These are phyloP conservation scores for Balearica regulorum DNA, from an alignment of 2,797 vertebrate genomes.

Conservation along the genomic window DNA sequence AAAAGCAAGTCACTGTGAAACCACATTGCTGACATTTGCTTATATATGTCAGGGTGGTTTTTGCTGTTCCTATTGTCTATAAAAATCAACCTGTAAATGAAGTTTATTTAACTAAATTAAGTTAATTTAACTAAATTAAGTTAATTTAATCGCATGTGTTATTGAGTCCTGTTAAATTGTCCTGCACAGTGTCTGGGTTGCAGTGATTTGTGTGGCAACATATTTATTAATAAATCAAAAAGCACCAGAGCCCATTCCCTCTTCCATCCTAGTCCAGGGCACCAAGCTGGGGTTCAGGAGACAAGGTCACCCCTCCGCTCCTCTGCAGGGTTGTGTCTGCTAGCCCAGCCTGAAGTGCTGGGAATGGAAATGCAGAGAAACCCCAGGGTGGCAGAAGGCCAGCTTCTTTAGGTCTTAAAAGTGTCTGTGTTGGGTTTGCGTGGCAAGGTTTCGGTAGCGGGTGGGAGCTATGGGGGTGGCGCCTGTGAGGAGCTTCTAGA, in stretches of 20 bases:
- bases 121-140: background rate
- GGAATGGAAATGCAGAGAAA: background rate
- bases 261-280: background rate
- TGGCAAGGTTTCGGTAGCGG: no score
- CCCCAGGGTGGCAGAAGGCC: accelerated
- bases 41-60: background rate
- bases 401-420: background rate
- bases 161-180: background rate
- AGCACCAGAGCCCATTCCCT: background rate
- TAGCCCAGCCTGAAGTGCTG: background rate
- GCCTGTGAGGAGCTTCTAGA: no score
- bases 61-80: background rate
- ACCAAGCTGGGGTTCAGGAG: background rate
- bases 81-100: background rate
- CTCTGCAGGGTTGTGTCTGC: background rate
- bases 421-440: no score
- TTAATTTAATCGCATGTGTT: background rate
- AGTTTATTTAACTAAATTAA: background rate
- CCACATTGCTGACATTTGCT: background rate
- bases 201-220: background rate
- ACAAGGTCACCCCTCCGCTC: background rate
- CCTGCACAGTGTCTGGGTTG: background rate
- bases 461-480: no score
- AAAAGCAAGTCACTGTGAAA: conserved; percentile 33
- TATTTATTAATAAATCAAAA: background rate